A percentile compares a stretch with the other conserved stretches of the same genome.
phyloP scores from a whole-genome alignment of 1,140 invertebrate genomes.

The Bombus impatiens region DNA sequence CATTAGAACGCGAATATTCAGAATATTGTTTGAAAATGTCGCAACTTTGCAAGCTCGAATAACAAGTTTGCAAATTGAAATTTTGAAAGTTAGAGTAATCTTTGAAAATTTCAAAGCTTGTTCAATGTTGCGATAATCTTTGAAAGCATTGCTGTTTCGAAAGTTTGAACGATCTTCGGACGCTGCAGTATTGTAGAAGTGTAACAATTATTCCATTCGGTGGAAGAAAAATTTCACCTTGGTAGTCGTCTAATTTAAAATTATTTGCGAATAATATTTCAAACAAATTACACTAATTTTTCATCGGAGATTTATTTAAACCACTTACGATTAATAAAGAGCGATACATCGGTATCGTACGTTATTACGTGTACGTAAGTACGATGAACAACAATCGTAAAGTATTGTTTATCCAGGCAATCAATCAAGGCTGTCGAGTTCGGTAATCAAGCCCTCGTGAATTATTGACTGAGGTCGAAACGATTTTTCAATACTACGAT shows the following conservation, averaged over 20 bases:
- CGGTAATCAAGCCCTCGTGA: slow-evolving; percentile 4
- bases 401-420: not conserved
- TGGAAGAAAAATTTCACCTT: not conserved
- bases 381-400: not conserved
- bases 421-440: not conserved
- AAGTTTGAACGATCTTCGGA: too few species aligned
- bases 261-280: not conserved
- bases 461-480: slow-evolving; percentile 30
- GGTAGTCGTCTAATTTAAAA: not conserved
- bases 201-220: not conserved
- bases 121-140: not conserved
- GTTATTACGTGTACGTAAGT: not conserved
- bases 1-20: not conserved
- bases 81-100: not conserved
- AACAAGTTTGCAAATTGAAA: not conserved
- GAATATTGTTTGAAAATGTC: not conserved
- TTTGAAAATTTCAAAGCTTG: not conserved
- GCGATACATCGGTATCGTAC: not conserved
- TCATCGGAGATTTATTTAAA: not conserved
- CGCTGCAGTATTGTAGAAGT: not conserved
- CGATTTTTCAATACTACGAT: slow-evolving; percentile 21
- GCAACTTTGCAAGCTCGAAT: too few species aligned
- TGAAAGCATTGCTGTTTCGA: not conserved
- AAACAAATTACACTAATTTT: not conserved
- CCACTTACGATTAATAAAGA: not conserved